Conservation (phyloP, 2,113 vertebrate genomes). For the Egretta garzetta region DNA sequence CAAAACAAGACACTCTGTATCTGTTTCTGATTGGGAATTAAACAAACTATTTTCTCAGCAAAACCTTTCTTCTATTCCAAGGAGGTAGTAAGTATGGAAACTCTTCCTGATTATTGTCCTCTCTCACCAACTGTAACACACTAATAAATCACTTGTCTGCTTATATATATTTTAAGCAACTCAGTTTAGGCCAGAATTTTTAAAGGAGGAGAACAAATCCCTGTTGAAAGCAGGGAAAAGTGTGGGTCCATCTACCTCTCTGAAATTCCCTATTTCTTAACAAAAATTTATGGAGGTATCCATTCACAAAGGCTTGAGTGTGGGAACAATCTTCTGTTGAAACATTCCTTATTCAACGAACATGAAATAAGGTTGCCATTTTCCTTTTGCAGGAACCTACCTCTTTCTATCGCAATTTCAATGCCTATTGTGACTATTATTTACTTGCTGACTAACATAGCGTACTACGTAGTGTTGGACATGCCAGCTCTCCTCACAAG, state of each 20-base stretch:
- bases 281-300: neutral
- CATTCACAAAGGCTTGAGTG: neutral
- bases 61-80: neutral
- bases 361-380: neutral
- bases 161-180: neutral
- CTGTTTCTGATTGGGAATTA: neutral
- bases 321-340: neutral
- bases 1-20: neutral
- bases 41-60: neutral
- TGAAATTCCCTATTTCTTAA: neutral
- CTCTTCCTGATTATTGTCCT: neutral
- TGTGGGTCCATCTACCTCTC: neutral
- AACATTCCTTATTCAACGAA: neutral
- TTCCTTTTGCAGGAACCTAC: constrained; percentile 79
- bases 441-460: constrained; percentile 87
- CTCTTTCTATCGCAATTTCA: constrained; percentile 83
- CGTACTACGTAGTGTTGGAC: constrained; percentile 84
- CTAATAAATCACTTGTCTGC: neutral
- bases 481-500: constrained; percentile 82
- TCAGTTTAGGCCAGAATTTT: neutral
- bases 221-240: neutral
- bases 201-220: neutral
- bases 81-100: neutral
- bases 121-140: neutral
- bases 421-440: constrained; percentile 84